Evolutionary conservation across 2,113 vertebrate species (phyloP), one percentile per base, ranked within the genome.

Genomic region (Mustela lutreola): DNA sequence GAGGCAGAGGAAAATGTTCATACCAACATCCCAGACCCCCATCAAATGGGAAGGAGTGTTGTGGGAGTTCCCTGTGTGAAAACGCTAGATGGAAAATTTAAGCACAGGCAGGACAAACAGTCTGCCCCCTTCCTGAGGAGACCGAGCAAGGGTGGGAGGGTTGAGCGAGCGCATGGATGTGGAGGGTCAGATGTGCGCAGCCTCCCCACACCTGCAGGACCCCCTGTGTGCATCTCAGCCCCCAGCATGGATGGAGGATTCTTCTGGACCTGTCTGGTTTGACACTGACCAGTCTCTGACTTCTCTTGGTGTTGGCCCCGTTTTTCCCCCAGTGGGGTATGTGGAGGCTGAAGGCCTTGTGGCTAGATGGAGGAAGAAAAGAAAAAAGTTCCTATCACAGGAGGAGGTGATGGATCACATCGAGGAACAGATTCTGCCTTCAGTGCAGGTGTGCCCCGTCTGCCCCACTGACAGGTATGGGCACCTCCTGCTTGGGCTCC

Each of bases 361-460:
- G 11, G 58, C 14, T 81, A 24, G 31, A 19, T 18, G 18, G 58
- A 81, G 16, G 42, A 80, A 78, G 78, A 21, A 89, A 11, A 88
- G 42, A 50, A 53, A 48, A 53, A 48, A 16, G 24, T 15, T 48
- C 16, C 33, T 36, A 26, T 88, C 89, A 33, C 28, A 12, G 53
- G 80, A 60, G 95, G 21, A 5, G 14, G n/a, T 12, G 67, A 58
- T 78, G 26, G 75, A 18, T 31, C 75, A 18, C 56, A 16, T 22
- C 67, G 31, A 26, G n/a, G 36, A 45, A 71, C 16, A 36, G 16
- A 70, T 28, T 81, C n/a, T 56, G 24, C 39, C 22, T 33, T 53
- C 22, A 7, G 12, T 0, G 1, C 80, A 28, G 45, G 80, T 0
- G 9, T 56, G 28, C 26, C 22, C 67, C 24, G 1, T 26, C 26